phyloP scores from a whole-genome alignment of 2,888 invertebrate genomes.

The Drosophila atroscutellata region DNA sequence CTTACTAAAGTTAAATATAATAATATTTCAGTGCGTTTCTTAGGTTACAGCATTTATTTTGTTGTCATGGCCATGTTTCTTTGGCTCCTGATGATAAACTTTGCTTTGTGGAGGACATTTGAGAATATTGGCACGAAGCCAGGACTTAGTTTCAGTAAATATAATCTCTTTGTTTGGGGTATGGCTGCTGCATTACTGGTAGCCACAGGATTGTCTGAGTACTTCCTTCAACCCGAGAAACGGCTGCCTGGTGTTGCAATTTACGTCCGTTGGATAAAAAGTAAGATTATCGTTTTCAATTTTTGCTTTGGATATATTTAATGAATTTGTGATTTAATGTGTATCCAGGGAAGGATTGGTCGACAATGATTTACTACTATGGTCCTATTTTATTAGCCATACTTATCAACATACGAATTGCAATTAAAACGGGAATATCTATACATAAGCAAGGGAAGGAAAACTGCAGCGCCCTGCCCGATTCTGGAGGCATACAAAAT shows the following conservation, averaged over 20 bases:
- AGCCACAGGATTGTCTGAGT: constrained; percentile 71
- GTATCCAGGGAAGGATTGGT: constrained; percentile 47
- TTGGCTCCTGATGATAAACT: constrained; percentile 94
- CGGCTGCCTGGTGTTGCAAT: constrained; percentile 86
- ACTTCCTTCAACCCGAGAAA: neutral
- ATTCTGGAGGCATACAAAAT: neutral
- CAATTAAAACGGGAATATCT: constrained; percentile 62
- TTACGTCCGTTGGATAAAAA: constrained; percentile 86
- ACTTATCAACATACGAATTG: constrained; percentile 68
- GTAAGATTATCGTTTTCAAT: constrained; percentile 81
- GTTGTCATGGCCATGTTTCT: constrained; percentile 91
- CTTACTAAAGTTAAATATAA: neutral
- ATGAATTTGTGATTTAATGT: neutral
- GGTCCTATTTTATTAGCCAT: constrained; percentile 71
- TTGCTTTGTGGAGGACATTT: constrained; percentile 90
- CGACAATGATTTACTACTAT: constrained; percentile 72
- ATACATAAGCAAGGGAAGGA: constrained; percentile 64
- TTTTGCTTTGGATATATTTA: neutral
- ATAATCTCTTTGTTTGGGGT: constrained; percentile 76
- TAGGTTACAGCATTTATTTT: constrained; percentile 86
- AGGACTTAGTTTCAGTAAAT: constrained; percentile 45
- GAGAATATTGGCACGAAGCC: constrained; percentile 1
- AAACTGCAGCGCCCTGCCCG: constrained; percentile 53
- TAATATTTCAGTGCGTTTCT: neutral
- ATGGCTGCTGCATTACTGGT: constrained; percentile 57